A percentile compares a stretch with the other conserved stretches of the same genome.
Evolutionary conservation across 2,797 vertebrate species (phyloP).

Genomic region (Gadopsis marmoratus): DNA sequence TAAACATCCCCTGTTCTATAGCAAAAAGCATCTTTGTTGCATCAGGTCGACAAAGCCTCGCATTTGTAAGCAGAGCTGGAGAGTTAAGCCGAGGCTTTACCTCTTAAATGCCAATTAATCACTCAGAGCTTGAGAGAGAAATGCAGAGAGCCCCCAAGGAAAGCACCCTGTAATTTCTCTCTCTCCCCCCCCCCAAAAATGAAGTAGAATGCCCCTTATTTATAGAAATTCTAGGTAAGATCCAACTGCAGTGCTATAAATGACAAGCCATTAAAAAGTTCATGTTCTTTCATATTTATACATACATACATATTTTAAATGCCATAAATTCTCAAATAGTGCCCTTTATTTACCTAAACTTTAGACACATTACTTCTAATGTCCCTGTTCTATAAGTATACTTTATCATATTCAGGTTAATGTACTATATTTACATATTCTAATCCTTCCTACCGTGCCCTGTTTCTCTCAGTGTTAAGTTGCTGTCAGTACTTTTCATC

Average conservation of each 20-base stretch:
- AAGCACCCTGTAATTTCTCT: slow-evolving; percentile 16
- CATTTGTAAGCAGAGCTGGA: slow-evolving; percentile 56
- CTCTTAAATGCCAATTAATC: slow-evolving; percentile 78
- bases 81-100: slow-evolving; percentile 70
- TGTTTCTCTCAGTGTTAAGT: background rate
- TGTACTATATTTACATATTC: too few species aligned
- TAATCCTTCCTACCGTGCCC: background rate
- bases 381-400: background rate
- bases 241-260: slow-evolving; percentile 5
- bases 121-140: slow-evolving; percentile 48
- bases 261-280: slow-evolving; percentile 12
- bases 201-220: slow-evolving; percentile 21
- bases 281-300: too few species aligned
- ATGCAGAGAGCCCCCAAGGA: slow-evolving; percentile 9
- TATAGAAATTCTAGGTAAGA: background rate
- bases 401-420: background rate
- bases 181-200: slow-evolving; percentile 42
- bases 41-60: slow-evolving; percentile 52
- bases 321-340: background rate
- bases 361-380: background rate
- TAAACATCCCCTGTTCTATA: slow-evolving; percentile 36
- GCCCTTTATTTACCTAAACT: too few species aligned
- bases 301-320: too few species aligned
- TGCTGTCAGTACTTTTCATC: background rate
- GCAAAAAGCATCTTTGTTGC: slow-evolving; percentile 35